Evolutionary conservation across 2,113 vertebrate genomes (phyloP).

Genomic region (Atrichornis clamosus): DNA sequence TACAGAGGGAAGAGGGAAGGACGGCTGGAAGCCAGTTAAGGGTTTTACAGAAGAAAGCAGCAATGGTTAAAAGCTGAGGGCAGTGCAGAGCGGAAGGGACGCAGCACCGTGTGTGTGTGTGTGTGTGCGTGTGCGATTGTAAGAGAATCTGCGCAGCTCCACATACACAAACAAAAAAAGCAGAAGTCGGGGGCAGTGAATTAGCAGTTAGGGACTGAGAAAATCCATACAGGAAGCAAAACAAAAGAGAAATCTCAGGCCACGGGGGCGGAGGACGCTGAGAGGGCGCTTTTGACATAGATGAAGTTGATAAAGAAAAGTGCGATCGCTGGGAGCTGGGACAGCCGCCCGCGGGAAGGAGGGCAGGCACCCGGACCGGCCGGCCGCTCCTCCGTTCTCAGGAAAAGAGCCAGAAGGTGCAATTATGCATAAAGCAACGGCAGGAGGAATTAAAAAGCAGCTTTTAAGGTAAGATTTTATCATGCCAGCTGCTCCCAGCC

Average conservation of each 20-base stretch:
- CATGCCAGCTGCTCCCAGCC: not conserved
- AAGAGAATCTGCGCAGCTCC: slow-evolving; percentile 32
- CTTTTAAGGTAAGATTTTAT: slow-evolving; percentile 47
- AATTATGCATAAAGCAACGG: slow-evolving; percentile 18
- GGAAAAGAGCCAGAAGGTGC: not conserved
- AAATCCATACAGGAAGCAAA: slow-evolving; percentile 56
- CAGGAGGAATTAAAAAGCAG: not conserved
- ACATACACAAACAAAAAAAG: slow-evolving; percentile 16
- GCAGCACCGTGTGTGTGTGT: not conserved
- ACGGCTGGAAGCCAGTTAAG: not conserved
- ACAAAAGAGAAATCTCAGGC: slow-evolving; percentile 50
- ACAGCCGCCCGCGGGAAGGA: not conserved
- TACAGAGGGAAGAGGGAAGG: not conserved
- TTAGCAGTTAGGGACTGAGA: slow-evolving; percentile 22
- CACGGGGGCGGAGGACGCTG: not conserved
- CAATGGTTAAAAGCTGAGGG: slow-evolving; percentile 24
- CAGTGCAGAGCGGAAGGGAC: slow-evolving; percentile 10
- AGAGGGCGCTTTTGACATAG: not conserved
- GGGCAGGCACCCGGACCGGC: not conserved
- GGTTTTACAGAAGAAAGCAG: not conserved
- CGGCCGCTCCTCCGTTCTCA: not conserved
- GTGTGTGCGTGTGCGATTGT: not conserved
- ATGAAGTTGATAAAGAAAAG: not conserved
- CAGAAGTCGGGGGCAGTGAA: slow-evolving; percentile 45
- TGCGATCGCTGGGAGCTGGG: not conserved